These are phyloP conservation scores for Dolichopus griseipennis DNA, from an alignment of 2,888 invertebrate genomes.

Conservation along the genomic window DNA sequence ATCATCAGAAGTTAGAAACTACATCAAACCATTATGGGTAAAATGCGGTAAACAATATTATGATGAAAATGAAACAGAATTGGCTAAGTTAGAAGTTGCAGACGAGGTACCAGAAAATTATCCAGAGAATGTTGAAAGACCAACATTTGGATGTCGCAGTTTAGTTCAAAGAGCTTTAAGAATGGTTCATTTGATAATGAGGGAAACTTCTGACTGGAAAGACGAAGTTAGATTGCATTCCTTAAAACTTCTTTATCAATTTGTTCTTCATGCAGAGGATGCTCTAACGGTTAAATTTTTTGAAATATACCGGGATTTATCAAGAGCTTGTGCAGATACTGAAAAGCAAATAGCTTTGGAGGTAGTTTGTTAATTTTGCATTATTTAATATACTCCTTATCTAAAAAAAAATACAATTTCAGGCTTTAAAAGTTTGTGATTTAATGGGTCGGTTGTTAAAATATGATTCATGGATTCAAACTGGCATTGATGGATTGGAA, in stretches of 20 bases:
- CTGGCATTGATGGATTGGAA: slow-evolving; percentile 34
- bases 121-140: slow-evolving; percentile 61
- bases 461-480: slow-evolving; percentile 37
- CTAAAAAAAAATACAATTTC: background rate
- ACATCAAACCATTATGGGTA: slow-evolving; percentile 58
- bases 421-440: slow-evolving; percentile 36
- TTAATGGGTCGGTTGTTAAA: slow-evolving; percentile 37
- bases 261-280: slow-evolving; percentile 39
- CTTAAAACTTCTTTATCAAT: slow-evolving; percentile 38
- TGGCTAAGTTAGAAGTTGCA: slow-evolving; percentile 76
- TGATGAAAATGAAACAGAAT: slow-evolving; percentile 77
- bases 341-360: slow-evolving; percentile 30
- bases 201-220: slow-evolving; percentile 40
- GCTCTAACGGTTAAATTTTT: slow-evolving; percentile 39
- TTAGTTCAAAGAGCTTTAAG: slow-evolving; percentile 60
- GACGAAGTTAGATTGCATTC: slow-evolving; percentile 42
- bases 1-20: slow-evolving; percentile 58
- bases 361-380: slow-evolving; percentile 17
- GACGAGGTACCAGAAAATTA: slow-evolving; percentile 61
- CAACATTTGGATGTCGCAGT: slow-evolving; percentile 76
- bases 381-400: slow-evolving; percentile 5
- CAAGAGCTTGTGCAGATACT: slow-evolving; percentile 34
- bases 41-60: slow-evolving; percentile 68
- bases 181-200: slow-evolving; percentile 33
- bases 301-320: slow-evolving; percentile 37